A percentile compares a stretch with the other conserved stretches of the same genome.
Conservation (phyloP, 2,113 vertebrate genomes). For the Thamnophis sirtalis region DNA sequence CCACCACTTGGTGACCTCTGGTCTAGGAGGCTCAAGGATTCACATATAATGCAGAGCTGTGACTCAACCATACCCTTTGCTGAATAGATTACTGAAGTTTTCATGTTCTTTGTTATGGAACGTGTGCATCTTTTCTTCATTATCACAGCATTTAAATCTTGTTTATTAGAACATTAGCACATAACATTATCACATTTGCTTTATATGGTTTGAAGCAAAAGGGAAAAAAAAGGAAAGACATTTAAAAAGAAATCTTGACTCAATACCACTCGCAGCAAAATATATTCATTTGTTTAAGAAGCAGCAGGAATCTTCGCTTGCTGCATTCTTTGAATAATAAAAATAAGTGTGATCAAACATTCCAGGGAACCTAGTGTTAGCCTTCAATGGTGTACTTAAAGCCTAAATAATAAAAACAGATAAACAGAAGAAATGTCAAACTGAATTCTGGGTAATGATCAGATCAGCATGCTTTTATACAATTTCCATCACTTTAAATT, state of each 20-base stretch:
- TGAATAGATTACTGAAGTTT: neutral
- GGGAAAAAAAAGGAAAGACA: conserved; percentile 24
- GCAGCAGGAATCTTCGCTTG: neutral
- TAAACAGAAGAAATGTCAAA: conserved; percentile 70
- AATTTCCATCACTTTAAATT: conserved; percentile 96
- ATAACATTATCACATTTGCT: conserved; percentile 13
- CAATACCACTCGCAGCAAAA: conserved; percentile 1
- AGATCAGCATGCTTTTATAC: conserved; percentile 88
- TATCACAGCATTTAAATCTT: conserved; percentile 28
- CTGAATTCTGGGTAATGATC: conserved; percentile 84
- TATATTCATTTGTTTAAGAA: conserved; percentile 12
- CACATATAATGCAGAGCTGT: neutral
- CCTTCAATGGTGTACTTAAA: conserved; percentile 69
- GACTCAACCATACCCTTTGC: neutral
- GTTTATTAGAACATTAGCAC: conserved; percentile 37
- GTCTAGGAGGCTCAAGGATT: neutral
- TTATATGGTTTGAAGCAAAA: conserved; percentile 28
- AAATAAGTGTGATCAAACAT: conserved; percentile 45
- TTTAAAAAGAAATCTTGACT: conserved; percentile 28
- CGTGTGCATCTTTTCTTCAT: conserved; percentile 37
- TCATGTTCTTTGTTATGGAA: conserved; percentile 25
- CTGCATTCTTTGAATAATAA: conserved; percentile 14
- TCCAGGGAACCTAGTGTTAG: conserved; percentile 52
- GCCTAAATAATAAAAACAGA: conserved; percentile 69
- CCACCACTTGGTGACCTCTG: too few relatives aligned